Evolutionary conservation across 2,888 invertebrate genomes (phyloP).

Genomic region (Athalia circularis): DNA sequence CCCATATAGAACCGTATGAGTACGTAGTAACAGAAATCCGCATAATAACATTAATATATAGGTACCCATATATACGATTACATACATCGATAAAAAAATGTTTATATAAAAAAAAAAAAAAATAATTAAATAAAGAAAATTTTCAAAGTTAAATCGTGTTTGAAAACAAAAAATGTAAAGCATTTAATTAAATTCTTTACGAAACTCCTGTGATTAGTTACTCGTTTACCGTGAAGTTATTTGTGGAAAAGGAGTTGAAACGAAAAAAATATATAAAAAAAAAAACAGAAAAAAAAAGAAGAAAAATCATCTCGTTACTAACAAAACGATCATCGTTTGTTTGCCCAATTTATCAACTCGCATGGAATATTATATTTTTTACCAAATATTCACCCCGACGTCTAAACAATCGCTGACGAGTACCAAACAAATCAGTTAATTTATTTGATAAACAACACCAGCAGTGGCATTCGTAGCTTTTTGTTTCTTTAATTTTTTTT

Average conservation of each 20-base stretch:
- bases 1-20: too few relatives aligned
- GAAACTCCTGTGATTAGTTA: not conserved
- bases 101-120: too few relatives aligned
- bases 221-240: not conserved
- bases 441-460: conserved; percentile 13
- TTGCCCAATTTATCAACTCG: conserved; percentile 9
- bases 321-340: conserved; percentile 22
- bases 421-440: conserved; percentile 31
- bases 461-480: too few relatives aligned
- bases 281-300: not conserved
- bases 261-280: not conserved
- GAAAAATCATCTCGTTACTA: not conserved
- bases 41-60: not conserved
- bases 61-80: not conserved
- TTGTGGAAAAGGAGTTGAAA: not conserved
- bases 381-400: not conserved
- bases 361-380: not conserved
- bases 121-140: too few relatives aligned
- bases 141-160: too few relatives aligned
- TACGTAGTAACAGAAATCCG: not conserved
- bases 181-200: too few relatives aligned
- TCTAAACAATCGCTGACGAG: conserved; percentile 38
- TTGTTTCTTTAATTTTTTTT: not conserved
- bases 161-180: too few relatives aligned
- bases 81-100: too few relatives aligned